Conservation (phyloP, 2,888 invertebrate genomes). For the Cerceris ruficornis region DNA sequence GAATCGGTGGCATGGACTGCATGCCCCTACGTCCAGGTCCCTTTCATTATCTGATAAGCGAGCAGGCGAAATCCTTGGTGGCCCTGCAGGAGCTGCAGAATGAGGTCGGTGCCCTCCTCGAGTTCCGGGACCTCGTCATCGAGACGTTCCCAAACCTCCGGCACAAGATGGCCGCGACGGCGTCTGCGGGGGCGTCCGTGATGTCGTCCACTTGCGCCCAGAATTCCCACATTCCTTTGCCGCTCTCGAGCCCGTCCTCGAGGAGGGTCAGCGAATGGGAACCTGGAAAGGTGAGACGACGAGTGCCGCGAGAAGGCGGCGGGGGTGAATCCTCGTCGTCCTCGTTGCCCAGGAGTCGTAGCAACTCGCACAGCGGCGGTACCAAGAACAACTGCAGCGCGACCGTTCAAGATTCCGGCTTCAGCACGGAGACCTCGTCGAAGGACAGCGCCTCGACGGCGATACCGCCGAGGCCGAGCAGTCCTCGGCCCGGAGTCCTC, state of each 20-base stretch:
- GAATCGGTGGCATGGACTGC: slow-evolving; percentile 89
- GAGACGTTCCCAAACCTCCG: slow-evolving; percentile 96
- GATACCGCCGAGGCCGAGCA: slow-evolving; percentile 75
- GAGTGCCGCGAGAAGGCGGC: slow-evolving; percentile 74
- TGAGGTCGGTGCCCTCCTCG: slow-evolving; percentile 95
- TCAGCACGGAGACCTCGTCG: slow-evolving; percentile 94
- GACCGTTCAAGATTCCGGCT: slow-evolving; percentile 92
- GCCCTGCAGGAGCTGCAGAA: slow-evolving; percentile 95
- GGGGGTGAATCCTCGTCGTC: slow-evolving; percentile 78
- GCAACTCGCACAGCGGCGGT: slow-evolving; percentile 85
- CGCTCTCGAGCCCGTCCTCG: slow-evolving; percentile 79
- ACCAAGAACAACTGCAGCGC: slow-evolving; percentile 86
- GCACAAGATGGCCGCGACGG: slow-evolving; percentile 90
- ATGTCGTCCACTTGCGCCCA: slow-evolving; percentile 83
- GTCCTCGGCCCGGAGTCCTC: slow-evolving; percentile 76
- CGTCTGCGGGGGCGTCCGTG: slow-evolving; percentile 80
- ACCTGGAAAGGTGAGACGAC: slow-evolving; percentile 89
- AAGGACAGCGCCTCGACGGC: slow-evolving; percentile 89
- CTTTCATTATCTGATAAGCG: slow-evolving; percentile 92
- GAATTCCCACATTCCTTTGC: slow-evolving; percentile 79
- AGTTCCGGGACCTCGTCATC: slow-evolving; percentile 96
- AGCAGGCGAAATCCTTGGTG: slow-evolving; percentile 94
- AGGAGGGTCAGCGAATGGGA: slow-evolving; percentile 87
- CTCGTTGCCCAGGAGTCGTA: slow-evolving; percentile 85
- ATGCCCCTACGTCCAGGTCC: slow-evolving; percentile 90